These are phyloP conservation scores for Microtus oregoni DNA, from an alignment of 2,113 vertebrate genomes.

Conservation along the genomic window DNA sequence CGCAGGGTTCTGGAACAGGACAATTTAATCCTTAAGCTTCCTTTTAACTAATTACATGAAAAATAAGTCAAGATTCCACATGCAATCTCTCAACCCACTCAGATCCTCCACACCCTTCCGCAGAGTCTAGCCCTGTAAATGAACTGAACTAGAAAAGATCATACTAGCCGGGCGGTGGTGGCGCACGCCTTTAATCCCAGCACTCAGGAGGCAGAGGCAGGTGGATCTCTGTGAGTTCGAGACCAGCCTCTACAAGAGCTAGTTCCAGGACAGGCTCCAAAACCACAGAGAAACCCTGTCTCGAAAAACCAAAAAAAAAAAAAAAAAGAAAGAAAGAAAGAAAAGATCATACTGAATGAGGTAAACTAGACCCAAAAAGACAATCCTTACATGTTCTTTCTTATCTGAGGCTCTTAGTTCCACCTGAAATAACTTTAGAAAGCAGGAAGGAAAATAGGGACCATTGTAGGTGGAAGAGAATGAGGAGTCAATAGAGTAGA, in stretches of 20 bases:
- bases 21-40: background rate
- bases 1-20: background rate
- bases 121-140: background rate
- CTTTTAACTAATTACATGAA: conserved; percentile 11
- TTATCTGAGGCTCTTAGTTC: background rate
- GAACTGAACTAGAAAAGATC: background rate
- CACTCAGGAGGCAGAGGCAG: too few relatives aligned
- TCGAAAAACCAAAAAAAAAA: too few relatives aligned
- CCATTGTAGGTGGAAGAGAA: background rate
- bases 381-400: background rate
- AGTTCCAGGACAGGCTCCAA: too few relatives aligned
- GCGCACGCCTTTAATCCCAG: too few relatives aligned
- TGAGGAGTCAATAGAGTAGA: background rate
- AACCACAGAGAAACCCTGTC: too few relatives aligned
- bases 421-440: background rate
- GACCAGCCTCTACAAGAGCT: too few relatives aligned
- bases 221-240: too few relatives aligned
- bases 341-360: background rate
- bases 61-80: conserved; percentile 14
- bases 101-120: background rate
- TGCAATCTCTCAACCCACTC: background rate
- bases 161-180: too few relatives aligned
- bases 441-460: background rate
- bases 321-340: too few relatives aligned
- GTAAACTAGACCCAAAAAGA: background rate